Base-by-base conservation (phyloP, 2,888 invertebrate genomes). In the Meghimatium bilineatum region DNA sequence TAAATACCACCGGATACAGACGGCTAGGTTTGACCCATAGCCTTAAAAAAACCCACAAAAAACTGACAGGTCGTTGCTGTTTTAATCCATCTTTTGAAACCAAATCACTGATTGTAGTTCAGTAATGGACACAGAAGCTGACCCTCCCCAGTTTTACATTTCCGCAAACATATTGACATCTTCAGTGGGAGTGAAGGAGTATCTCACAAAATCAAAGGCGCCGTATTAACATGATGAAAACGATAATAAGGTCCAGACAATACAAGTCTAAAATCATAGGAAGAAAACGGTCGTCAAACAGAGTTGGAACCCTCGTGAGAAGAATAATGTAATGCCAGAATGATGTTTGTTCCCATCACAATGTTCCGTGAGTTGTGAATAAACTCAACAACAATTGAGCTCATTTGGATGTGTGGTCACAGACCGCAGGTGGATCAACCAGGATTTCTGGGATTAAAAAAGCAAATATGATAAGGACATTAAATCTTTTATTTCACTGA, bases 141-240 rank as follows among this genome's bases (percentile, higher is more conserved):
- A 77, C 60, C 76, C 77, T 36, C 38, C 3, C 52, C 2, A 49
- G 44, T 38, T 23, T 23, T 10, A 36, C 77, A 63, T 60, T 63
- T 77, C 77, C 60, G 34, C 60, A 36, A 77, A 77, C 77, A 77
- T 77, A 77, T 77, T 77, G 77, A 34, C 77, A 63, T n/a, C 60
- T 26, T n/a, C 26, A 10, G 14, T 34, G 36, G n/a, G 77, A 49
- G 72, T 44, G 5, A 34, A 29, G 3, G 56, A 60, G 26, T 38
- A 63, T 63, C 34, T 1, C 63, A 12, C 29, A 0, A 38, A 34
- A 63, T 63, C 63, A 38, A 63, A 77, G 17, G 38, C 23, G 36
- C 23, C 32, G 36, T 20, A 77, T 77, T 77, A 60, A 77, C 26
- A 38, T 26, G 60, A 26, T 63, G 36, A 38, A 38, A 63, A 77